Conservation (phyloP, 2,888 invertebrate species). For the Horisme vitalbata region DNA sequence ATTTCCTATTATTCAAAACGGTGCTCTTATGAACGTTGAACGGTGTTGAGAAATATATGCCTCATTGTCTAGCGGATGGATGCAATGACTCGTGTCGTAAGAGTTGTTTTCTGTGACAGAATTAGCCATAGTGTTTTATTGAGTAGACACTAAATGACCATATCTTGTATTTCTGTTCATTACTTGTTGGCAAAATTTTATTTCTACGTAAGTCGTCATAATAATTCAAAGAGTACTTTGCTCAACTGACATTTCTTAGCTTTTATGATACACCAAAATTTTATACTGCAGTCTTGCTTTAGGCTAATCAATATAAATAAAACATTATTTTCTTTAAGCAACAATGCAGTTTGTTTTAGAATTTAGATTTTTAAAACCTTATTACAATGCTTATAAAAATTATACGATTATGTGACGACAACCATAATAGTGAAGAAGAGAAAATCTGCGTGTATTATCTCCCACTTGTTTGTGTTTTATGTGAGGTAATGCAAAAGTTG, state of each 20-base stretch:
- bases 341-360: too few species aligned
- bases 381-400: too few species aligned
- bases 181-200: not conserved
- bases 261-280: too few species aligned
- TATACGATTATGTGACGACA: too few species aligned
- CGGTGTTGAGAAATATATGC: slow-evolving; percentile 66
- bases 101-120: slow-evolving; percentile 23
- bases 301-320: too few species aligned
- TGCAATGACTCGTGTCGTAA: slow-evolving; percentile 51
- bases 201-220: too few species aligned
- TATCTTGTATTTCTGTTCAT: not conserved
- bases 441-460: not conserved
- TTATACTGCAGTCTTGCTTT: too few species aligned
- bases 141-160: slow-evolving; percentile 16
- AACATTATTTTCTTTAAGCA: too few species aligned
- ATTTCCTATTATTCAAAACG: slow-evolving; percentile 77
- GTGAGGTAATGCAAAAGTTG: slow-evolving; percentile 30
- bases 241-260: too few species aligned
- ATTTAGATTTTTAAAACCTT: too few species aligned
- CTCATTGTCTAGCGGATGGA: slow-evolving; percentile 66
- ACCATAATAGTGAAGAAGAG: not conserved
- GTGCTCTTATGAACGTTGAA: slow-evolving; percentile 52
- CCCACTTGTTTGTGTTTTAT: slow-evolving; percentile 12
- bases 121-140: slow-evolving; percentile 28
- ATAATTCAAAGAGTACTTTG: too few species aligned